Conservation (phyloP, 2,888 invertebrate species). For the Drosophila parthenogenetica region DNA sequence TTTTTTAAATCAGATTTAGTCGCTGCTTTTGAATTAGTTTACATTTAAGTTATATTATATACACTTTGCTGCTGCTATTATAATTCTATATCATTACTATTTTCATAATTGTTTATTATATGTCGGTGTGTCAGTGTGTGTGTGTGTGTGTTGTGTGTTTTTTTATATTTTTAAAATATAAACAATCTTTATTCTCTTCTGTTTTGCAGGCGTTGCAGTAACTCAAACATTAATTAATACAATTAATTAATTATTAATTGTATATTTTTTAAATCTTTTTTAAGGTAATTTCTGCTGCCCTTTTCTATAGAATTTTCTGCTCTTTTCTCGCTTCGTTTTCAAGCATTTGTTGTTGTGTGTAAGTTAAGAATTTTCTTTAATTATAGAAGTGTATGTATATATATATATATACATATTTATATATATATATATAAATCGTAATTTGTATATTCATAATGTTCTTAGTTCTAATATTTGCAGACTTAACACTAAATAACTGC, state of each 20-base stretch:
- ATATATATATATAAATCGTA: constrained; percentile 34
- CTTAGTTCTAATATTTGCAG: constrained; percentile 76
- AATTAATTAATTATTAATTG: constrained; percentile 18
- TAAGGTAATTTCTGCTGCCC: constrained; percentile 45
- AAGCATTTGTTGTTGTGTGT: constrained; percentile 31
- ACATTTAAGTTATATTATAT: constrained; percentile 46
- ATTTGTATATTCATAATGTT: constrained; percentile 52
- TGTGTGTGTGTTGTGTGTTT: constrained; percentile 2
- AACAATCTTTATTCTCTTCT: constrained; percentile 84
- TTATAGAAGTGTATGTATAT: constrained; percentile 20
- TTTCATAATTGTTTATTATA: constrained; percentile 37
- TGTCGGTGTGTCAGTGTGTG: constrained; percentile 19
- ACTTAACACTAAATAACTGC: constrained; percentile 81
- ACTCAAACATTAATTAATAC: constrained; percentile 24
- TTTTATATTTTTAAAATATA: constrained; percentile 82
- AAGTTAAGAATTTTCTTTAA: constrained; percentile 43
- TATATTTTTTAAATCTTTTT: neutral
- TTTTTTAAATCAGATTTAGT: constrained; percentile 50
- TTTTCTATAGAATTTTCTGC: constrained; percentile 31
- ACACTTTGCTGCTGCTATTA: constrained; percentile 48
- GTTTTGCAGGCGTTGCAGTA: constrained; percentile 57
- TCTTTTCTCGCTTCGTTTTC: constrained; percentile 20
- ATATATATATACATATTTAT: constrained; percentile 27
- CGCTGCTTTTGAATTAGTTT: constrained; percentile 51
- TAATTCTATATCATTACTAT: constrained; percentile 20